A percentile compares a stretch with the other conserved stretches of the same genome.
Evolutionary conservation across 2,797 vertebrate species (phyloP).

Genomic region (Ara ararauna): DNA sequence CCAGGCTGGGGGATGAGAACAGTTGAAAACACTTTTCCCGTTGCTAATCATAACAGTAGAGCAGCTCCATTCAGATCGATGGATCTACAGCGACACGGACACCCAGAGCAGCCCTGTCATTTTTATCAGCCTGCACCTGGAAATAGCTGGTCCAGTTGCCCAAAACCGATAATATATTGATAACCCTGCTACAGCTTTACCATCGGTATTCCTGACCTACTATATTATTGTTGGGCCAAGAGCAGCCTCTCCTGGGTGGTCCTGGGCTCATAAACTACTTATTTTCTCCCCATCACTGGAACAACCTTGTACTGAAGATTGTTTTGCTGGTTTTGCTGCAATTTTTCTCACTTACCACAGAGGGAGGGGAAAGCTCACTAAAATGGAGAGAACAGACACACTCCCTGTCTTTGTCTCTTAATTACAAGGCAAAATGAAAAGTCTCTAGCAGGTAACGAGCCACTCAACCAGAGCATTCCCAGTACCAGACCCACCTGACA

Average conservation of each 20-base stretch:
- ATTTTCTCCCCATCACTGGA: neutral
- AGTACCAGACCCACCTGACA: neutral
- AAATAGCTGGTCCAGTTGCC: neutral
- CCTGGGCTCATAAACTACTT: neutral
- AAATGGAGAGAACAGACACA: neutral
- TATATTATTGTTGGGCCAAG: neutral
- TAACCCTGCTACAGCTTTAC: neutral
- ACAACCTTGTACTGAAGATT: neutral
- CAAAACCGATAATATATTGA: neutral
- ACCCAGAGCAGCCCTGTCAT: neutral
- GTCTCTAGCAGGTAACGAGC: neutral
- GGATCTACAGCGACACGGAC: neutral
- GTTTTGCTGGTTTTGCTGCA: neutral
- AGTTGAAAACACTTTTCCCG: neutral
- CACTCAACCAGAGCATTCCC: neutral
- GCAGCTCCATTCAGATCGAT: neutral
- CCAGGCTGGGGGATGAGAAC: neutral
- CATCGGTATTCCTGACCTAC: accelerated
- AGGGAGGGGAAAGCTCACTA: neutral
- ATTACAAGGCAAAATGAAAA: neutral
- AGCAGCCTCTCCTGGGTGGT: neutral
- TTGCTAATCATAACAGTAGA: accelerated
- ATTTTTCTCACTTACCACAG: neutral
- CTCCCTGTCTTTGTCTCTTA: neutral
- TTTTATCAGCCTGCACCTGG: neutral